Conservation (phyloP, 2,113 vertebrate species). For the Acinonyx jubatus region DNA sequence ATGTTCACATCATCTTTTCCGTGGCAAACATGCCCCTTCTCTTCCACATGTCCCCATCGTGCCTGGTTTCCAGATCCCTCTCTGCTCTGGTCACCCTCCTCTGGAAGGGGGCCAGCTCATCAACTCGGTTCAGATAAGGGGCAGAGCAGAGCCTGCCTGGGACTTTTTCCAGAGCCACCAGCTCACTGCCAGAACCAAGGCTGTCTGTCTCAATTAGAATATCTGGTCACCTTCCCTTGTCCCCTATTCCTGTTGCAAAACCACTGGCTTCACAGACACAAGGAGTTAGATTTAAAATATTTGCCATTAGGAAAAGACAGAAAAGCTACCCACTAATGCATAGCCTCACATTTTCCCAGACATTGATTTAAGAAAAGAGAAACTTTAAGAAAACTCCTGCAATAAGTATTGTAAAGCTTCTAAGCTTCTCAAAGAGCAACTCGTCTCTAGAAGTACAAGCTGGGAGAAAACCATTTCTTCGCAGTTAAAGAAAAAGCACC, state of each 20-base stretch:
- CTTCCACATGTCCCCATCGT: background rate
- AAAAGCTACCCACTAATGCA: background rate
- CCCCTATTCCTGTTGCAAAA: slow-evolving; percentile 15
- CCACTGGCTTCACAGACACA: background rate
- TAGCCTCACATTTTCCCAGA: background rate
- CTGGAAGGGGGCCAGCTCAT: slow-evolving; percentile 74
- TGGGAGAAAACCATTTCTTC: background rate
- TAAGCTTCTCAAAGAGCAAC: background rate
- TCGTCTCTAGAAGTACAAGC: background rate
- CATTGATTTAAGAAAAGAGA: background rate
- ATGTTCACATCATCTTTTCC: background rate
- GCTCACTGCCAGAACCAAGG: slow-evolving; percentile 65
- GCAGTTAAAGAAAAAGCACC: background rate
- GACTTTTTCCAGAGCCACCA: slow-evolving; percentile 72
- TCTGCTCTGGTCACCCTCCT: slow-evolving; percentile 46
- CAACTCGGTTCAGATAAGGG: slow-evolving; percentile 74
- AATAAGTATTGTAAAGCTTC: background rate
- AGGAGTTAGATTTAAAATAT: background rate
- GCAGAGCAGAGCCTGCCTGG: slow-evolving; percentile 63
- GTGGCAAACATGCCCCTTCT: background rate
- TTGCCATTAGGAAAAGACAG: background rate
- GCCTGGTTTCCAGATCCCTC: slow-evolving; percentile 60
- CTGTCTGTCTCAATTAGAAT: slow-evolving; percentile 66
- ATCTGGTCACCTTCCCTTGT: slow-evolving; percentile 65
- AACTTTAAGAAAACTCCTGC: background rate